phyloP scores from a whole-genome alignment of 2,888 invertebrate species.

The Lordiphosa andalusiaca region DNA sequence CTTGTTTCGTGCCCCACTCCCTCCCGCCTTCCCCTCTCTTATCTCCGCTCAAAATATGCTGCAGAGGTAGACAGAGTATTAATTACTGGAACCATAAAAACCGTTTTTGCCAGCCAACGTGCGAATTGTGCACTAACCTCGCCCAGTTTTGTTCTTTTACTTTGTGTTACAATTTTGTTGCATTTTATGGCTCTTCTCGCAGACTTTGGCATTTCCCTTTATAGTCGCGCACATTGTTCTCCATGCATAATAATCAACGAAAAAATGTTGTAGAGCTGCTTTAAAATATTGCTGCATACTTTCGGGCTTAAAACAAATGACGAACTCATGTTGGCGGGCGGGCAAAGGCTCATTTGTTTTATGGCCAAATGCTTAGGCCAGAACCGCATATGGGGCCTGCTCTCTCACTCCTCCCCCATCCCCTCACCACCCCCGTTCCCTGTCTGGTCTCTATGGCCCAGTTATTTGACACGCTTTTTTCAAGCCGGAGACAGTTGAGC shows the following conservation, averaged over 20 bases:
- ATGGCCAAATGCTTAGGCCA: conserved; percentile 54
- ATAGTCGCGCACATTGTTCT: conserved; percentile 21
- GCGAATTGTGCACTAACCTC: conserved; percentile 7
- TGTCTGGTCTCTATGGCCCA: conserved; percentile 37
- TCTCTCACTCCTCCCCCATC: no score
- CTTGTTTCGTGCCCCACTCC: no score
- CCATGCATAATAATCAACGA: conserved; percentile 42
- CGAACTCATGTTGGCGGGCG: conserved; percentile 58
- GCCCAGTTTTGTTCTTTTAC: conserved; percentile 44
- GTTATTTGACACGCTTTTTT: conserved; percentile 72
- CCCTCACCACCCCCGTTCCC: neutral
- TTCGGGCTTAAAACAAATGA: conserved; percentile 51
- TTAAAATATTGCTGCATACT: conserved; percentile 27
- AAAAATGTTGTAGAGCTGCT: conserved; percentile 23
- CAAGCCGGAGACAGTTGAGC: conserved; percentile 25
- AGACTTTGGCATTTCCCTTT: conserved; percentile 39
- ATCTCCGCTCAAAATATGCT: no score
- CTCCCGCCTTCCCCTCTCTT: no score
- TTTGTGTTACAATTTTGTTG: conserved; percentile 65
- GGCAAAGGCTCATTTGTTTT: conserved; percentile 66
- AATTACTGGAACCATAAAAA: no score
- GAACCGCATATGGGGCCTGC: conserved; percentile 42
- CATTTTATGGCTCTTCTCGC: conserved; percentile 49
- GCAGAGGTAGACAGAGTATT: no score
- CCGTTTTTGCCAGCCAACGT: conserved; percentile 26